phyloP scores from a whole-genome alignment of 92 coral and sea anemone species.

The Palythoa grandis region DNA sequence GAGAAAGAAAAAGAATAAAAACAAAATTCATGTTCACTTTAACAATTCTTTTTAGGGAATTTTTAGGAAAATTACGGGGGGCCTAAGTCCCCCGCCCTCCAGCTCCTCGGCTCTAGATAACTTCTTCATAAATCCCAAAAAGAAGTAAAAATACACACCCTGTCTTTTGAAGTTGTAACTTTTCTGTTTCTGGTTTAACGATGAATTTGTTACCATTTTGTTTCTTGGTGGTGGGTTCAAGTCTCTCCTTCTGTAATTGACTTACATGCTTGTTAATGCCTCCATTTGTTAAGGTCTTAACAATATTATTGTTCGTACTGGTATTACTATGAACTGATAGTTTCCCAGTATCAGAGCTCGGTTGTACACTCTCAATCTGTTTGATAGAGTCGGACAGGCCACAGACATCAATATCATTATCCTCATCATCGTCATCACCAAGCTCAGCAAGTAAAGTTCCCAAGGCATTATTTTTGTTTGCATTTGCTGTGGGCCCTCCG shows the following conservation, averaged over 20 bases:
- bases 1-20: too few relatives aligned
- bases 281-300: slow-evolving; percentile 8
- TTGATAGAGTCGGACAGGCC: slow-evolving; percentile 62
- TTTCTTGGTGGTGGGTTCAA: slow-evolving; percentile 1
- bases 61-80: too few relatives aligned
- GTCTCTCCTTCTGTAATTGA: slow-evolving; percentile 8
- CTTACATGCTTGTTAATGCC: neutral
- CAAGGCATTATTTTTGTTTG: slow-evolving; percentile 77
- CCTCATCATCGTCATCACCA: slow-evolving; percentile 81
- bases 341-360: slow-evolving; percentile 2
- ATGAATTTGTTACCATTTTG: neutral
- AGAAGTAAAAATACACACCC: slow-evolving; percentile 10
- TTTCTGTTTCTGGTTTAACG: neutral
- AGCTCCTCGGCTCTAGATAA: neutral
- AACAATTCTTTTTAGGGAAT: too few relatives aligned
- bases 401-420: slow-evolving; percentile 70
- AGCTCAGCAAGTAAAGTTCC: slow-evolving; percentile 85
- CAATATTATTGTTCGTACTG: slow-evolving; percentile 50
- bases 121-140: neutral
- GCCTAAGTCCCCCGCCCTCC: too few relatives aligned
- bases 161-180: slow-evolving; percentile 21
- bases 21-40: too few relatives aligned
- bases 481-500: slow-evolving; percentile 43
- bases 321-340: slow-evolving; percentile 38
- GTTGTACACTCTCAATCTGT: slow-evolving; percentile 17